Evolutionary conservation across 2,113 vertebrate genomes (phyloP), one percentile per base, ranked within the genome.

Genomic region (Hystrix brachyura): DNA sequence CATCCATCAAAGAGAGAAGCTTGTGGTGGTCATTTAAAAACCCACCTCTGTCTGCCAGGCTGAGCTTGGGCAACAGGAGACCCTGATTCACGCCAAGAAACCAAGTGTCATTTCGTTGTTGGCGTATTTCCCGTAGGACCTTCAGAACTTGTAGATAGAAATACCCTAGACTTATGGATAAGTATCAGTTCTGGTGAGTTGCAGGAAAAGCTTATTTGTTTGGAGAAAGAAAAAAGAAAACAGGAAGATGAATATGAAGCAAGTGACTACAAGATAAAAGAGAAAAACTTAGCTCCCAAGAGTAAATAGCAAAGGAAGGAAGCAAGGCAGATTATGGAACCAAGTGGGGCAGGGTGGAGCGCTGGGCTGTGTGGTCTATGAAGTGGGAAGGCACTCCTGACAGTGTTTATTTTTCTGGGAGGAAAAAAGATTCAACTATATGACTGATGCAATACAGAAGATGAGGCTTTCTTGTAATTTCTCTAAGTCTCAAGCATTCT

Each of bases 41-140:
- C 46, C 87, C 92, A 83, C 94, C 88, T 97, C 87, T 96, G 91
- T 97, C 94, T 98, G 65, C 84, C 95, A 95, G 82, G 76, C 43
- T 65, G 95, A 86, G 85, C 86, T 76, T 21, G 92, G 94, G 83
- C 92, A 97, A 84, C 88, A 74, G 87, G 80, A 95, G 62, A 57
- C 48, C 71, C 71, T 84, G 29, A 94, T 32, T 76, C 67, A 65
- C 91, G 91, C 96, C 96, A 97, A 71, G 86, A 98, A 98, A 87
- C 90, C 94, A 98, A 97, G 65, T 93, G 71, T 84, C 18, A 62
- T 97, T 96, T 98, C 98, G 96, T 97, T 98, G 87, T 95, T 98
- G 95, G 32, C 80, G 79, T 92, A 94, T 97, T 97, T 97, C 91
- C 98, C 67, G 65, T 82, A 96, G 95, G 67, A 94, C 97, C 84